Base-by-base conservation (phyloP, 2,888 invertebrate species). In the Drosophila atripex region DNA sequence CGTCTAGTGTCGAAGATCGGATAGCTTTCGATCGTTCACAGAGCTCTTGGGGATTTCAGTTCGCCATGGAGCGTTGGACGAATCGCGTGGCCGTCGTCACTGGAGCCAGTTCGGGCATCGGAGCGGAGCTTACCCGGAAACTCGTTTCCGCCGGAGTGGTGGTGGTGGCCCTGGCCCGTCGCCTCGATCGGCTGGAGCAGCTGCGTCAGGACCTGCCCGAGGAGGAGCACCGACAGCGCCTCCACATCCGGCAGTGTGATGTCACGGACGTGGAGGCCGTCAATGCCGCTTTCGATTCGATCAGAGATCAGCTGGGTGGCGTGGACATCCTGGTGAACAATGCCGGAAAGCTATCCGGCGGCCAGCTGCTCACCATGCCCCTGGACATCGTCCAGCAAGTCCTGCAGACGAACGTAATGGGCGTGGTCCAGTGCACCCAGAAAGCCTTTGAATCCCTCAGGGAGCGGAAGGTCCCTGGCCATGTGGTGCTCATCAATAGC, bases 41-140 rank as follows among this genome's bases (percentile, higher is more conserved):
- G 12, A n/a, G 21, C 6, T 38, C 18, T 3, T n/a, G 38, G 8
- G 18, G 30, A 30, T 25, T 55, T 38, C 74, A 80, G 52, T 78
- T 39, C 9, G 11, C 30, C 50, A 92, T 93, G 92, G 93, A 94
- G 25, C 93, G 93, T 57, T 94, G 94, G 94, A 76, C 77, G 1
- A 93, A 93, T 41, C 93, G 93, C 78, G 92, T 93, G 0, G 94
- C 94, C 0, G 92, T 94, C 23, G 94, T 94, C 56, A 94, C 94
- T 1, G 94, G 94, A 1, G 94, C 93, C 11, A 94, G 94, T 84
- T 91, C 92, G 0, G 94, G 94, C 3, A 94, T 94, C 41, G 94
- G 93, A 14, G 92, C 92, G 1, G 92, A 90, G 2, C 90, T 92
- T n/a, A 89, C 88, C 8, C 79, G 84, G 16, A 88, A 90, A 41